phyloP scores from a whole-genome alignment of 2,797 vertebrate species.

The Hippopotamyrus pictus region DNA sequence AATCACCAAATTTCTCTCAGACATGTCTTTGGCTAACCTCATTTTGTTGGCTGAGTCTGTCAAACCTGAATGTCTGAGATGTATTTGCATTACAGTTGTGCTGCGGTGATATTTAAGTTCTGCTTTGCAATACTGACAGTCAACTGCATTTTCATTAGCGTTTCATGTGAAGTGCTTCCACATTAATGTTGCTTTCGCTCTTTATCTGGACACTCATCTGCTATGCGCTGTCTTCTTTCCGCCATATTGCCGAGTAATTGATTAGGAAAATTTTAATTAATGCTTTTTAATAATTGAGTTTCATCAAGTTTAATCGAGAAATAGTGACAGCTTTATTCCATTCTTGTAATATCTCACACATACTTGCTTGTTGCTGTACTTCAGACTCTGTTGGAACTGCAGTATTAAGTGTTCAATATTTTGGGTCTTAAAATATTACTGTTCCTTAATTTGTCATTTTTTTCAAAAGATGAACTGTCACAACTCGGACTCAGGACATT shows the following conservation, averaged over 20 bases:
- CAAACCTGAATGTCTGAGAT: background rate
- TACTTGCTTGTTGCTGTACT: background rate
- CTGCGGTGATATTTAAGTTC: background rate
- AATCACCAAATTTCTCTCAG: background rate
- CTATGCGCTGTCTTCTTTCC: background rate
- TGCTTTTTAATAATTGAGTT: background rate
- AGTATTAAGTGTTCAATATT: background rate
- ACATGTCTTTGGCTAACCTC: background rate
- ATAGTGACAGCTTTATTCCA: background rate
- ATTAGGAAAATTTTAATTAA: background rate
- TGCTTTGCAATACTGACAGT: background rate
- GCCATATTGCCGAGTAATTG: background rate
- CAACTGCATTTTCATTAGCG: background rate
- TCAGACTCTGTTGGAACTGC: background rate
- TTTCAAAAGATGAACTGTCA: background rate
- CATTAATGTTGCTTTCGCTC: no score
- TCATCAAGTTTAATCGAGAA: background rate
- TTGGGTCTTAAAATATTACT: background rate
- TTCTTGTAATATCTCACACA: background rate
- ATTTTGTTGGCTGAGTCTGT: background rate
- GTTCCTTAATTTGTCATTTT: background rate
- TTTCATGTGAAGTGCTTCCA: background rate
- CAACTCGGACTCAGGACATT: background rate
- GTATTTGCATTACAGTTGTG: background rate
- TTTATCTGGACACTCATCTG: no score